Evolutionary conservation across 2,888 invertebrate genomes (phyloP).

Genomic region (Altica lythri): DNA sequence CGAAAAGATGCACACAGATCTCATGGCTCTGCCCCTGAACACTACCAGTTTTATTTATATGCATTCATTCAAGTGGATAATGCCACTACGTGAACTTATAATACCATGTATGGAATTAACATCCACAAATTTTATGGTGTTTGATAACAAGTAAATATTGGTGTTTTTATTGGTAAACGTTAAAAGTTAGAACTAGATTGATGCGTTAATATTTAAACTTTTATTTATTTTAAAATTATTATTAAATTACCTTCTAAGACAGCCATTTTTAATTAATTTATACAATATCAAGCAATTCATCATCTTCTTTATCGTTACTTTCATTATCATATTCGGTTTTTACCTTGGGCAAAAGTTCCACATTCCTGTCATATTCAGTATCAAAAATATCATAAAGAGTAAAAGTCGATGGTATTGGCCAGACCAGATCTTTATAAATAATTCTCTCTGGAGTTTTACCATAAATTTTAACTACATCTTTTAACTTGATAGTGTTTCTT

Average conservation of each 20-base stretch:
- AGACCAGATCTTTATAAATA: neutral
- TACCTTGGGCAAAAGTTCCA: neutral
- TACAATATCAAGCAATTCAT: too few relatives aligned
- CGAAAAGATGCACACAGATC: conserved; percentile 19
- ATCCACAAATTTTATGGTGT: too few relatives aligned
- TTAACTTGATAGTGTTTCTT: neutral
- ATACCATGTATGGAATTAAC: conserved; percentile 2
- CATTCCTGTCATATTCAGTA: neutral
- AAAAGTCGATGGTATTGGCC: neutral
- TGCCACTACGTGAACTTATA: neutral
- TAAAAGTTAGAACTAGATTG: too few relatives aligned
- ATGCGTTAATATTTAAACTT: too few relatives aligned
- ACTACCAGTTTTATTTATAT: conserved; percentile 19
- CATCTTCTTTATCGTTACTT: too few relatives aligned
- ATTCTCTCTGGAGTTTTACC: too few relatives aligned
- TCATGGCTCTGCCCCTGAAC: conserved; percentile 18
- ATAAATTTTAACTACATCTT: neutral
- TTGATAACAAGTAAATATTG: too few relatives aligned
- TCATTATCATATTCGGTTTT: too few relatives aligned
- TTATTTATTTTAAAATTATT: too few relatives aligned
- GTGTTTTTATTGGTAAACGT: too few relatives aligned
- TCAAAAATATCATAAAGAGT: neutral
- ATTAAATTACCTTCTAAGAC: too few relatives aligned
- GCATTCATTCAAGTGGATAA: neutral
- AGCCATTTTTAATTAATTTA: too few relatives aligned